These are phyloP conservation scores for Corythoichthys haematopterus DNA, from an alignment of 2,113 vertebrate genomes.

Conservation along the genomic window DNA sequence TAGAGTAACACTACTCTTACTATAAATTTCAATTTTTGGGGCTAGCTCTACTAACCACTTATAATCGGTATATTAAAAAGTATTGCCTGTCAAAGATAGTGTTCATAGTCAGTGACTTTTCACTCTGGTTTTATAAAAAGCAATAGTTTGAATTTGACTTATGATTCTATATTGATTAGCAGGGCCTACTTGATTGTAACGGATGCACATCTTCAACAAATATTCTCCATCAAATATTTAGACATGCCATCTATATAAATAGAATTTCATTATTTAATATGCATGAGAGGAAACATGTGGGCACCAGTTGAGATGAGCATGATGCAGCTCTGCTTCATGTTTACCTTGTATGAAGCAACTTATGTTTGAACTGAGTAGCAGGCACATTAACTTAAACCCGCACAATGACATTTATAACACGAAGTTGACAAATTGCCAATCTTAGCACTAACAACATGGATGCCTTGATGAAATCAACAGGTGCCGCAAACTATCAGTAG, in stretches of 20 bases:
- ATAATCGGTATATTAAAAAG: background rate
- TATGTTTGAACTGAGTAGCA: background rate
- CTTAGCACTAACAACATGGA: too few species aligned
- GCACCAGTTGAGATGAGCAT: background rate
- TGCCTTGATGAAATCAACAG: too few species aligned
- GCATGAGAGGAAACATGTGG: background rate
- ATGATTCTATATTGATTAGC: background rate
- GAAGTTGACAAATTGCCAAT: too few species aligned
- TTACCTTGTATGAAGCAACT: background rate
- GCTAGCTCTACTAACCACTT: too few species aligned
- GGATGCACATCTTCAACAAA: background rate
- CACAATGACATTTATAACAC: too few species aligned
- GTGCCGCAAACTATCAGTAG: too few species aligned
- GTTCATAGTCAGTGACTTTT: background rate
- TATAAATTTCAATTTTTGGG: too few species aligned
- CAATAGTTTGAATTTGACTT: background rate
- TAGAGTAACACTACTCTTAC: too few species aligned
- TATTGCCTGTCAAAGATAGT: background rate
- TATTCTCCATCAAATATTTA: background rate
- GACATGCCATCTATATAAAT: slow-evolving; percentile 2
- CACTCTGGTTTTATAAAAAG: background rate
- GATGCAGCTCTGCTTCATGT: background rate
- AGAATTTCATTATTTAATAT: background rate
- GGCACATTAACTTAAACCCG: background rate
- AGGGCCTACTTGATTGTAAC: background rate